Evolutionary conservation across 2,797 vertebrate species (phyloP), one percentile per base, ranked within the genome.

Genomic region (Synaphobranchus kaupii): DNA sequence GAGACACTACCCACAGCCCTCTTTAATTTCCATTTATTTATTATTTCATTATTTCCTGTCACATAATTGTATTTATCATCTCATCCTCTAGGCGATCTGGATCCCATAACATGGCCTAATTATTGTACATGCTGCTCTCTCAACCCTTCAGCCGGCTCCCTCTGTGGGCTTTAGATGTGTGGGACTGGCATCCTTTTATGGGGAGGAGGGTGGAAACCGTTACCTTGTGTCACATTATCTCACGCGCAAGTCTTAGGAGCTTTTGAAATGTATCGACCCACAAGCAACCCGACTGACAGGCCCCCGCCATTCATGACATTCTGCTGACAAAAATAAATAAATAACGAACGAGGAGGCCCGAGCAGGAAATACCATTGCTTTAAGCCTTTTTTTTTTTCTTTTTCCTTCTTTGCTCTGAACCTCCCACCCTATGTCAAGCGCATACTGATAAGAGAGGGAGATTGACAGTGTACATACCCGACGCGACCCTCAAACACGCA

Each of bases 241-340:
- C 76, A 80, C 20, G 39, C 76, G 81, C 68, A 25, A 76, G 83
- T 87, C 86, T 87, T 60, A 34, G 63, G 81, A 84, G 86, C 86
- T 87, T 87, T 84, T 84, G 86, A 87, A 76, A 84, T 78, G 83
- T 87, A 87, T 87, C 86, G 86, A 87, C 86, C 86, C 86, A 84
- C 83, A 3, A 60, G 86, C 86, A 48, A 78, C 50, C n/a, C 86
- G 66, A 76, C 86, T 84, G 86, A 87, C 86, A 87, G 83, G 83
- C 68, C 83, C 83, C 17, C 52, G 63, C 83, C 58, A 76, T 87
- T 66, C 86, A 84, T 87, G 86, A 87, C 86, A 87, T 87, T 87
- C 86, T 84, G 71, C 86, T 84, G 86, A 84, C 82, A 78, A 84
- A 84, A 76, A 87, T 87, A 87, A 87, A 87, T 87, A 87, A 87